Evolutionary conservation across 2,888 invertebrate species (phyloP).

Genomic region (Sinotaia quadrata): DNA sequence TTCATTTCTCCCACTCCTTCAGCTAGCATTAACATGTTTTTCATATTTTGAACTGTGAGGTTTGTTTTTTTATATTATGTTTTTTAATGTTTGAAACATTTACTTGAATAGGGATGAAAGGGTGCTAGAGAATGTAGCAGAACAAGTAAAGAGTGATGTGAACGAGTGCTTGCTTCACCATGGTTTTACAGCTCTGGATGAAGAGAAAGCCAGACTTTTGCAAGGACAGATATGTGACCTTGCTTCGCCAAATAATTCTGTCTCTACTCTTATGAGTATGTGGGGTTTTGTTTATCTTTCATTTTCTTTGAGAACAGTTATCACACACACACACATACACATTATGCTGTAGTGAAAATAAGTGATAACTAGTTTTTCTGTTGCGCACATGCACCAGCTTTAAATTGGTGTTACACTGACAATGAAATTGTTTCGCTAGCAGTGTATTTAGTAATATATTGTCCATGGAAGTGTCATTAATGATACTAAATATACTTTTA

Average conservation of each 20-base stretch:
- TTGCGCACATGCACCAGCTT: neutral
- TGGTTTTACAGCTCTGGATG: constrained; percentile 76
- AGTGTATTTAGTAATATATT: no score
- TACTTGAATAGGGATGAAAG: no score
- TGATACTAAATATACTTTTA: no score
- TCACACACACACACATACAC: neutral
- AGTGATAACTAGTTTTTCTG: neutral
- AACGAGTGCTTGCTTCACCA: constrained; percentile 79
- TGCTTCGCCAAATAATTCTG: constrained; percentile 81
- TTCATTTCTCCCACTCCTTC: no score
- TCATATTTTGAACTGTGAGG: no score
- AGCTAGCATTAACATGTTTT: no score
- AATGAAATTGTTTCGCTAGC: no score
- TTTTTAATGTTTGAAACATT: no score
- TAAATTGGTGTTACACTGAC: no score
- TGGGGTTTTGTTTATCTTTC: constrained; percentile 51
- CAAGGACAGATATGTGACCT: constrained; percentile 77
- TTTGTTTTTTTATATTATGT: no score
- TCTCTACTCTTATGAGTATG: constrained; percentile 85
- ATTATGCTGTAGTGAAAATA: neutral
- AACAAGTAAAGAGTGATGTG: constrained; percentile 83
- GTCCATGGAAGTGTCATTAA: no score
- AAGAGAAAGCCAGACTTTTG: constrained; percentile 78
- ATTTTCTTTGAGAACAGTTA: neutral
- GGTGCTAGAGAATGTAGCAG: constrained; percentile 73